Conservation (phyloP, 1,140 invertebrate species). For the Ericerus pela region DNA sequence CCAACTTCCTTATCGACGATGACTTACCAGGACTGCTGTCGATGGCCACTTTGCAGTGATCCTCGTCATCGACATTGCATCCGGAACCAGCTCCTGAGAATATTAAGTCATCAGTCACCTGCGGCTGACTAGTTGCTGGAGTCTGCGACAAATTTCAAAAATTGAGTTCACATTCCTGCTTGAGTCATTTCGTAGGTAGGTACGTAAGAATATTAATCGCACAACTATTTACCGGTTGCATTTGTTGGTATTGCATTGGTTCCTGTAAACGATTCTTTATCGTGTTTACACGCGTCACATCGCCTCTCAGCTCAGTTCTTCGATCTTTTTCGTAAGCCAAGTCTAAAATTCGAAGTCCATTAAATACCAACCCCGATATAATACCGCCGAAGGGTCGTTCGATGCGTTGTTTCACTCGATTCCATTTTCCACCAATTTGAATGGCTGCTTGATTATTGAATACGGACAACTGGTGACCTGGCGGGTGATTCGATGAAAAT, state of each 20-base stretch:
- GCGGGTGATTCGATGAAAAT: too few relatives aligned
- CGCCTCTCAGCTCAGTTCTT: slow-evolving; percentile 51
- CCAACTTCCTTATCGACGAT: too few relatives aligned
- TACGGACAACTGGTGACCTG: slow-evolving; percentile 72
- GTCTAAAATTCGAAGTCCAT: slow-evolving; percentile 69
- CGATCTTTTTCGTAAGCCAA: slow-evolving; percentile 65
- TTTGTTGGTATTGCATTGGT: slow-evolving; percentile 6
- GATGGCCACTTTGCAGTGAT: slow-evolving; percentile 67
- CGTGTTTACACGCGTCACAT: slow-evolving; percentile 53
- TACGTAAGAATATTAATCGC: background rate
- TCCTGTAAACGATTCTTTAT: slow-evolving; percentile 42
- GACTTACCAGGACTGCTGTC: too few relatives aligned
- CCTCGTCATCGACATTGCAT: slow-evolving; percentile 68
- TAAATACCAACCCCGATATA: slow-evolving; percentile 74
- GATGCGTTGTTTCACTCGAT: slow-evolving; percentile 45
- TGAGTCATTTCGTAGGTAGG: background rate
- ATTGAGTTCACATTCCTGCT: slow-evolving; percentile 5
- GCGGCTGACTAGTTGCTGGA: slow-evolving; percentile 62
- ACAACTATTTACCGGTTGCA: slow-evolving; percentile 1
- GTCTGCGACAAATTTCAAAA: slow-evolving; percentile 40
- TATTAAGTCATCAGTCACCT: slow-evolving; percentile 67
- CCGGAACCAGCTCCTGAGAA: slow-evolving; percentile 79
- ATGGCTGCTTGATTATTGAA: slow-evolving; percentile 86
- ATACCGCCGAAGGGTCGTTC: slow-evolving; percentile 69
- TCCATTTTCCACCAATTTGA: slow-evolving; percentile 75